Conservation (phyloP, 2,113 vertebrate genomes). For the Anolis carolinensis region DNA sequence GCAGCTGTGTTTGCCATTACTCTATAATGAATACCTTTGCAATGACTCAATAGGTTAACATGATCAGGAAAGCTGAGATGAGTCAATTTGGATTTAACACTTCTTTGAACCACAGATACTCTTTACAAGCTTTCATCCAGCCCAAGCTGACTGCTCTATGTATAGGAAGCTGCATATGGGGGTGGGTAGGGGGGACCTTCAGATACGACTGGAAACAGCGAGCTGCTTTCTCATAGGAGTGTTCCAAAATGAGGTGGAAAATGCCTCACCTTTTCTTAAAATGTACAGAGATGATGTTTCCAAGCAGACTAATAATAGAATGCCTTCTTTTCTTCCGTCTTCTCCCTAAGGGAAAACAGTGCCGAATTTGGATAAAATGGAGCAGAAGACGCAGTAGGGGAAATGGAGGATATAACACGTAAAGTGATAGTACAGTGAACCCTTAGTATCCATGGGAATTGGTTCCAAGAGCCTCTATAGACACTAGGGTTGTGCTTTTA, state of each 20-base stretch:
- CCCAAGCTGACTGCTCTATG: neutral
- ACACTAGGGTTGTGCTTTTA: no score
- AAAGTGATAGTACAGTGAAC: no score
- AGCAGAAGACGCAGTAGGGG: no score
- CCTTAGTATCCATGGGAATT: no score
- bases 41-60: constrained; percentile 42
- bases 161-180: constrained; percentile 18
- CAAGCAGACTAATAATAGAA: no score
- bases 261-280: neutral
- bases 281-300: neutral
- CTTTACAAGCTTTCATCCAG: neutral
- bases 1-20: constrained; percentile 56
- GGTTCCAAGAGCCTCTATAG: no score
- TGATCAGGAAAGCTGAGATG: constrained; percentile 50
- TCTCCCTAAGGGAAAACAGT: no score
- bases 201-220: neutral
- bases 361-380: no score
- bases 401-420: no score
- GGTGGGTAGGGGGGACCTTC: constrained; percentile 11
- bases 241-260: neutral
- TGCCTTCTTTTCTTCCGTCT: no score
- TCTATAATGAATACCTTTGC: constrained; percentile 43
- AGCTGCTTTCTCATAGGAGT: neutral
- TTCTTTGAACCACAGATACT: constrained; percentile 43
- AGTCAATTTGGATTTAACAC: constrained; percentile 62